Percentiles rank a stretch among this genome's conserved stretches.
Evolutionary conservation across 2,113 vertebrate species (phyloP).

Genomic region (Amia ocellicauda): DNA sequence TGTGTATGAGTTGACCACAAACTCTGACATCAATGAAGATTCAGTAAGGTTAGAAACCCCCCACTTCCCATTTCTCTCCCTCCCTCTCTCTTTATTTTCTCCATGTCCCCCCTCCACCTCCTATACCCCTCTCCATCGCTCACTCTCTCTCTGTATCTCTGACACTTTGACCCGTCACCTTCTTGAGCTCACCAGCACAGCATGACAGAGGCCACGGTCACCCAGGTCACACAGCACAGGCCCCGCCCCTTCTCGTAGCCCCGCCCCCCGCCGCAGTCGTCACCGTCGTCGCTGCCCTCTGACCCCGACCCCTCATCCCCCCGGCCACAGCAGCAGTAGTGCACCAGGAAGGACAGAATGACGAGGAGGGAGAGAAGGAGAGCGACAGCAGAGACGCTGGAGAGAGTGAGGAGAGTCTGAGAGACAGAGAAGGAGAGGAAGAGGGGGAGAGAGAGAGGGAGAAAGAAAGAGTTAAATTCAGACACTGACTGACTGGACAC

Average conservation of each 20-base stretch:
- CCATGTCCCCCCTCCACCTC: no score
- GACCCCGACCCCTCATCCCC: conserved; percentile 63
- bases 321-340: conserved; percentile 81
- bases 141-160: no score
- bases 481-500: not conserved
- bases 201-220: conserved; percentile 80
- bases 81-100: no score
- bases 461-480: not conserved
- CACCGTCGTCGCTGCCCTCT: conserved; percentile 73
- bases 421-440: not conserved
- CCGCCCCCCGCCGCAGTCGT: conserved; percentile 64
- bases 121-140: no score
- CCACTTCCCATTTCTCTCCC: no score
- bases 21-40: no score
- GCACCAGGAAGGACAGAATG: conserved; percentile 83
- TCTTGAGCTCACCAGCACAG: conserved; percentile 79
- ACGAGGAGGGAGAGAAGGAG: conserved; percentile 79
- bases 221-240: conserved; percentile 84
- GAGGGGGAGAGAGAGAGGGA: conserved; percentile 9
- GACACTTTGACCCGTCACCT: no score
- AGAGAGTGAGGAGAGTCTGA: conserved; percentile 81
- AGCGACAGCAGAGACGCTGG: conserved; percentile 77
- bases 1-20: no score
- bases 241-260: conserved; percentile 72
- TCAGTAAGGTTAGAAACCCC: no score